Base-by-base conservation (phyloP, 2,888 invertebrate species). In the Oscheius sp. region DNA sequence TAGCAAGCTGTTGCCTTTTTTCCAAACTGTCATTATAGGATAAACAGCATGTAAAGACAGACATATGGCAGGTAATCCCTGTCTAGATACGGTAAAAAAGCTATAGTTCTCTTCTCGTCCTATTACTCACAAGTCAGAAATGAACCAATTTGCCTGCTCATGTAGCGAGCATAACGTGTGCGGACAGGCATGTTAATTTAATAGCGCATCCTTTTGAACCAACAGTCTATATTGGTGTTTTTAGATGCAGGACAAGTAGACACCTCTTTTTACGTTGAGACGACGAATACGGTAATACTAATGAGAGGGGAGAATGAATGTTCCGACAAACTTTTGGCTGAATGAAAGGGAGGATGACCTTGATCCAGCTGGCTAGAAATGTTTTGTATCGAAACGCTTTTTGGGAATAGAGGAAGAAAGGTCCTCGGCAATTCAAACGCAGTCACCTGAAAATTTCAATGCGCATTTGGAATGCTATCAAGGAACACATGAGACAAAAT, bases 371-470 rank as follows among this genome's bases (percentile, higher is more conserved):
- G 68, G 37, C 53, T 68, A 33, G 68, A 68, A 55, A 29, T 37
- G 68, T 68, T 68, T 68, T 68, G 55, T 55, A 68, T 53, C 68
- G 68, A 55, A 47, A 32, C 53, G 68, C 55, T 68, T 68, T 55
- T 68, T 68, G 53, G 42, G 10, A 55, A 51, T 51, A 42, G 47
- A 32, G 21, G 51, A 68, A 68, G 55, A 55, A 68, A 55, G 55
- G 55, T 55, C 68, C 68, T 68, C 68, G 68, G 68, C 68, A 55
- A 68, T 68, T 68, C 68, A 55, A 55, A 55, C 42, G 53, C 68
- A 68, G 5, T 68, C 68, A 55, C 55, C 68, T 68, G 68, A 68
- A 65, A 48, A 50, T 33, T 65, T 65, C 65, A 65, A 65, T 48
- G 65, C 48, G 13, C 29, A 42, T 42, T 42, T 3, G 42, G 7